Percentiles rank a stretch among this genome's conserved stretches.
These are phyloP conservation scores for Dicranocentrus wangi DNA, from an alignment of 2,888 invertebrate genomes.

Conservation along the genomic window DNA sequence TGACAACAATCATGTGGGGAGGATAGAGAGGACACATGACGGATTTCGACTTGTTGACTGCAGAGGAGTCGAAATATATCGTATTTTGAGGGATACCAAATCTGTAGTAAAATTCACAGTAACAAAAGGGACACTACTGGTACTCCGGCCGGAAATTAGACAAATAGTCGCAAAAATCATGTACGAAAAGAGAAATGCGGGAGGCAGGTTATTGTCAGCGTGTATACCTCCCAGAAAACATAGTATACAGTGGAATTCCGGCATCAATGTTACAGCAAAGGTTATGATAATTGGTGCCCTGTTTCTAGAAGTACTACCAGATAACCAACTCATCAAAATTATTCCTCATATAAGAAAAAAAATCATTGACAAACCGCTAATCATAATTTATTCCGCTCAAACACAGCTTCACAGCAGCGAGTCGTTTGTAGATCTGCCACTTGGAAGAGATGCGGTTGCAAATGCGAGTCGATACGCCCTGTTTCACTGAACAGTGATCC, in stretches of 20 bases:
- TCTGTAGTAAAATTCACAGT: neutral
- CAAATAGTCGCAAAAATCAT: constrained; percentile 31
- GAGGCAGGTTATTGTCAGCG: neutral
- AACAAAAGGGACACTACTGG: neutral
- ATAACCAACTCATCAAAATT: neutral
- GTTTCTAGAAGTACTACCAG: constrained; percentile 37
- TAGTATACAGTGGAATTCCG: constrained; percentile 22
- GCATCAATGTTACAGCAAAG: constrained; percentile 39
- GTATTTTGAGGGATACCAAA: constrained; percentile 14
- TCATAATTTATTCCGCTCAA: neutral
- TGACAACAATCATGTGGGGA: constrained; percentile 42
- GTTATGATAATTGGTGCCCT: constrained; percentile 39
- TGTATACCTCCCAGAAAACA: neutral
- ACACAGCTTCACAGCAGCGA: constrained; percentile 39
- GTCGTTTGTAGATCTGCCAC: constrained; percentile 31
- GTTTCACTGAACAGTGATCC: too few relatives aligned
- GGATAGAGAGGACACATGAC: constrained; percentile 40
- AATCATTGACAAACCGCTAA: neutral
- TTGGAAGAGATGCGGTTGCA: constrained; percentile 25
- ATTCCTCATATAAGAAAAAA: neutral
- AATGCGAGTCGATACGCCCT: too few relatives aligned
- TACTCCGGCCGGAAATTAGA: neutral
- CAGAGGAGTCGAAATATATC: constrained; percentile 1
- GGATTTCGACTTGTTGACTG: constrained; percentile 11
- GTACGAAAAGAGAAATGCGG: neutral